A percentile compares a stretch with the other conserved stretches of the same genome.
phyloP scores from a whole-genome alignment of 2,888 invertebrate species.

The Ormia ochracea region DNA sequence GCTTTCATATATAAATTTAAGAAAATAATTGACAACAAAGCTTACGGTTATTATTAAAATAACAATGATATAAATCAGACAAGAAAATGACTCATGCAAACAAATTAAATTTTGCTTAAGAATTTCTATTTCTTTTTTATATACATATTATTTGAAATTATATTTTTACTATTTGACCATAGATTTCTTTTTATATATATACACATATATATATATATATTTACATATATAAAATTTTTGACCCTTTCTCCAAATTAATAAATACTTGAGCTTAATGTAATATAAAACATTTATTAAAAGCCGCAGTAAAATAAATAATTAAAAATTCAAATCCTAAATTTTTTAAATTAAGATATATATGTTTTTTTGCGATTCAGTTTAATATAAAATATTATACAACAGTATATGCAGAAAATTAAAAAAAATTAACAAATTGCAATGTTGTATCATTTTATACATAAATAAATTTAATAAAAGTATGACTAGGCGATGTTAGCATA shows the following conservation, averaged over 20 bases:
- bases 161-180: constrained; percentile 60
- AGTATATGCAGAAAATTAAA: not conserved
- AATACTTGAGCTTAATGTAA: constrained; percentile 35
- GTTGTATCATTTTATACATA: too few species aligned
- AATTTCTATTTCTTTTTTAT: constrained; percentile 25
- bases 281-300: constrained; percentile 14
- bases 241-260: constrained; percentile 33
- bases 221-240: too few species aligned
- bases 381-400: not conserved
- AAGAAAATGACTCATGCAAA: constrained; percentile 56
- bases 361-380: too few species aligned
- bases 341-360: constrained; percentile 51
- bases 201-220: too few species aligned
- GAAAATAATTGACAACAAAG: constrained; percentile 23
- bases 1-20: constrained; percentile 18
- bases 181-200: constrained; percentile 20
- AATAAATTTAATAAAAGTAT: too few species aligned
- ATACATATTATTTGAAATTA: constrained; percentile 43
- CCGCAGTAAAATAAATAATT: constrained; percentile 27
- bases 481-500: too few species aligned
- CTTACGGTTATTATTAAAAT: constrained; percentile 26
- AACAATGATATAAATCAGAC: constrained; percentile 32
- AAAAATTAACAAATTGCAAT: too few species aligned
- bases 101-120: constrained; percentile 40
- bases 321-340: constrained; percentile 27